Evolutionary conservation across 2,113 vertebrate species (phyloP).

Genomic region (Otocyon megalotis): DNA sequence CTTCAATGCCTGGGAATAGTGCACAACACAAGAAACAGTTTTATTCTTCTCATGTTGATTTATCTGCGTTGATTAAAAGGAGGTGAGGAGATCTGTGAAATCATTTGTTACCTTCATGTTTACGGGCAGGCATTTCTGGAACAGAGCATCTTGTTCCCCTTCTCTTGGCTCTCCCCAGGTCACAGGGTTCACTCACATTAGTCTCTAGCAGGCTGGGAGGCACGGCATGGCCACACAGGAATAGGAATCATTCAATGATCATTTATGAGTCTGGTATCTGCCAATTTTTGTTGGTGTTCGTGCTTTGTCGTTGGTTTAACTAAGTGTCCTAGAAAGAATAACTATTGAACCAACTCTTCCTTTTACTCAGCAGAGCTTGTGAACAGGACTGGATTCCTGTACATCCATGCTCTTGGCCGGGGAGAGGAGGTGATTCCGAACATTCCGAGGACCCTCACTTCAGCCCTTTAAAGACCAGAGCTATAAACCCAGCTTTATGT

Average conservation of each 20-base stretch:
- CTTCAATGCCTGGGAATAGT: background rate
- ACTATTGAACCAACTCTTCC: background rate
- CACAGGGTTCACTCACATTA: background rate
- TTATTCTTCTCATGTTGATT: background rate
- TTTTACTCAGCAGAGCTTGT: background rate
- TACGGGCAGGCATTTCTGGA: background rate
- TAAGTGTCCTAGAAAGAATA: background rate
- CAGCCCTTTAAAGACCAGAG: background rate
- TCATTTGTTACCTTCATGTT: background rate
- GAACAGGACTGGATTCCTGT: background rate
- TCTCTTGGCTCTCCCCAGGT: background rate
- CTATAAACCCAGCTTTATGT: background rate
- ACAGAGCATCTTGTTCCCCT: background rate
- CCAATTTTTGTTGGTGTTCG: background rate
- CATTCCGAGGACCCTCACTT: background rate
- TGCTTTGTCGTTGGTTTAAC: background rate
- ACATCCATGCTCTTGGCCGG: background rate
- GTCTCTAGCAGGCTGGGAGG: background rate
- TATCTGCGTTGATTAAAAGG: background rate
- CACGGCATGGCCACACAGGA: background rate
- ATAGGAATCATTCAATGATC: background rate
- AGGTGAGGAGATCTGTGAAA: background rate
- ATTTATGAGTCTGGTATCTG: background rate
- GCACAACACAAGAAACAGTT: background rate
- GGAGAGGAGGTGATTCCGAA: background rate